Percentiles rank a stretch among this genome's conserved stretches.
phyloP scores from a whole-genome alignment of 2,797 vertebrate species.

The Chromobotia macracanthus region DNA sequence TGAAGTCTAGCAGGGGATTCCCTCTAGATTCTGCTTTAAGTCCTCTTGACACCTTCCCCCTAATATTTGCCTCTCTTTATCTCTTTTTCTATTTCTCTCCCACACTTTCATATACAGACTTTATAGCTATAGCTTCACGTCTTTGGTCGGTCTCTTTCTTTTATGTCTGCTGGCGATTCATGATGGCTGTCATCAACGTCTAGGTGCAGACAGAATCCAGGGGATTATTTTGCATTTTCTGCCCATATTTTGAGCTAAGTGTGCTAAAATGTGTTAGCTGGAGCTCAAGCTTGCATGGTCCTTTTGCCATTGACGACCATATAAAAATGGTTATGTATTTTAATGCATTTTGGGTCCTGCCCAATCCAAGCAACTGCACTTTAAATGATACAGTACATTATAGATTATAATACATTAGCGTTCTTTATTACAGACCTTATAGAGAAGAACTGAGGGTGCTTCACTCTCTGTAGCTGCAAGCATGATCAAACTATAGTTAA shows the following conservation, averaged over 20 bases:
- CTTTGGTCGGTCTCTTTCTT: background rate
- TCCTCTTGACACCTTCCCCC: background rate
- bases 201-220: background rate
- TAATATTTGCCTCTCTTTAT: constrained; percentile 17
- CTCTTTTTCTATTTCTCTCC: background rate
- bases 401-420: no score
- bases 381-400: no score
- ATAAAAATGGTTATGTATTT: no score
- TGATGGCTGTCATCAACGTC: background rate
- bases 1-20: constrained; percentile 37
- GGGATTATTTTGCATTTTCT: background rate
- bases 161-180: background rate
- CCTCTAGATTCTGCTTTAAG: constrained; percentile 22
- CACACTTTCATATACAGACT: background rate
- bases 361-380: no score
- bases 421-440: no score
- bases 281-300: no score
- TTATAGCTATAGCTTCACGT: background rate
- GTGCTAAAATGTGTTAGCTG: no score
- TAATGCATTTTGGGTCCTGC: no score
- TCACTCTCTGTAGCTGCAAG: no score
- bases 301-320: no score
- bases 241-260: background rate
- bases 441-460: no score
- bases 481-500: background rate